These are phyloP conservation scores for Rostratula benghalensis DNA, from an alignment of 2,113 vertebrate species.

Conservation along the genomic window DNA sequence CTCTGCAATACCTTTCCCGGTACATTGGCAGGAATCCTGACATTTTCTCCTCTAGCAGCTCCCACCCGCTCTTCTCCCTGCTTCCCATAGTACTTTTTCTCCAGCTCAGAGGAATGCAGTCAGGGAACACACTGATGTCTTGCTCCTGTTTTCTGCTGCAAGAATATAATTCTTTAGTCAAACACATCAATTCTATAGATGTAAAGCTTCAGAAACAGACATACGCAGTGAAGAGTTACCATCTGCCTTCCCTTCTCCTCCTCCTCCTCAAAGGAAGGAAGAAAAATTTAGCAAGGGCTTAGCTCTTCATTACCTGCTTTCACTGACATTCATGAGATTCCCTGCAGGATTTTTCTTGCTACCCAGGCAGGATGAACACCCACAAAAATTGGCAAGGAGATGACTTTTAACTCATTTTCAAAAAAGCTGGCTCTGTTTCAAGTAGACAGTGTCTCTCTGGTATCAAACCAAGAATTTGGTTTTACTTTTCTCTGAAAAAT, in stretches of 20 bases:
- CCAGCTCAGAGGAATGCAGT: not conserved
- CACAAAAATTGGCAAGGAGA: constrained; percentile 66
- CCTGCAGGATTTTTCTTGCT: constrained; percentile 65
- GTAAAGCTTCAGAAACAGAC: constrained; percentile 53
- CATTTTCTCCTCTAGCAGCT: not conserved
- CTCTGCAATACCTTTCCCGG: not conserved
- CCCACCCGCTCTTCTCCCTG: not conserved
- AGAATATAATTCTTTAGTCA: constrained; percentile 27
- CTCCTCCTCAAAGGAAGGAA: constrained; percentile 64
- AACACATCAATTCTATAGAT: constrained; percentile 30
- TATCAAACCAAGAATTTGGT: constrained; percentile 39
- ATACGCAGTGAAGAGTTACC: constrained; percentile 7
- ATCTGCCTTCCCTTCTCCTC: constrained; percentile 56
- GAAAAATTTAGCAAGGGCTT: constrained; percentile 40
- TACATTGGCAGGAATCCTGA: not conserved
- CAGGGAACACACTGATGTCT: constrained; percentile 10
- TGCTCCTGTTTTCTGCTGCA: constrained; percentile 47
- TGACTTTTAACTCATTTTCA: constrained; percentile 63
- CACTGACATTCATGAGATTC: constrained; percentile 58
- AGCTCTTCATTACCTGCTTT: constrained; percentile 63
- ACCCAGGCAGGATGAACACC: constrained; percentile 63
- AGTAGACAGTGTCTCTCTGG: constrained; percentile 37
- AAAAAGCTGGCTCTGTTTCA: constrained; percentile 57
- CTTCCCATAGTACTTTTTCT: not conserved
- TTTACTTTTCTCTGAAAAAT: constrained; percentile 15